These are phyloP conservation scores for Nomia melanderi DNA, from an alignment of 1,140 invertebrate species.

Conservation along the genomic window DNA sequence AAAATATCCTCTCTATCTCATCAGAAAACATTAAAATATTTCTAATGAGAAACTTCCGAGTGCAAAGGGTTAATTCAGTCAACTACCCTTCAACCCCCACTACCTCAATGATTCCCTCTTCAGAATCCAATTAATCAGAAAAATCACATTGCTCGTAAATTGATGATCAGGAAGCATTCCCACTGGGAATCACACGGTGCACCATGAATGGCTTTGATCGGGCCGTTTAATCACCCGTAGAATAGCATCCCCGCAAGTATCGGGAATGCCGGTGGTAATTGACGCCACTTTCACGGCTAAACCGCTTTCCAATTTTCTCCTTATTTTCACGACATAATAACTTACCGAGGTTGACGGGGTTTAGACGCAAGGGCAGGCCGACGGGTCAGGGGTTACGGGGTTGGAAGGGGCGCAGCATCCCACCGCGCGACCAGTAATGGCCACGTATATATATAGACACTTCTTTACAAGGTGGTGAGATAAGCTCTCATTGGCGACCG, in stretches of 20 bases:
- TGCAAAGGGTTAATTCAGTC: no score
- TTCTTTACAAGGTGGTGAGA: constrained; percentile 59
- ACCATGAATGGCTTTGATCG: neutral
- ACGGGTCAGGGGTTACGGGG: neutral
- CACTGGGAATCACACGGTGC: no score
- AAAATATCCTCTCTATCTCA: no score
- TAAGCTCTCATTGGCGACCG: constrained; percentile 66
- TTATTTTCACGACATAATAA: constrained; percentile 66
- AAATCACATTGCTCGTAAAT: no score
- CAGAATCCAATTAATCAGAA: no score
- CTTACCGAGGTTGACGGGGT: constrained; percentile 51
- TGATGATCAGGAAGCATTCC: no score
- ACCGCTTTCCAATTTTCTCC: constrained; percentile 67
- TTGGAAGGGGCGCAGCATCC: constrained; percentile 25
- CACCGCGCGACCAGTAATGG: constrained; percentile 38
- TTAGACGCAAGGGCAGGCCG: constrained; percentile 22
- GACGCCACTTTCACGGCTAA: constrained; percentile 61
- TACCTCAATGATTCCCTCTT: no score
- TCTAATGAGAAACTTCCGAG: no score
- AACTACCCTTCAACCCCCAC: no score
- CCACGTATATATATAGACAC: constrained; percentile 44
- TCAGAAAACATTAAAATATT: no score
- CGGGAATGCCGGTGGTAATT: constrained; percentile 52
- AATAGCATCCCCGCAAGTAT: constrained; percentile 24
- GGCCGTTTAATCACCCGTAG: neutral